Base-by-base conservation (phyloP, 2,797 vertebrate species). In the Calcarius lapponicus region DNA sequence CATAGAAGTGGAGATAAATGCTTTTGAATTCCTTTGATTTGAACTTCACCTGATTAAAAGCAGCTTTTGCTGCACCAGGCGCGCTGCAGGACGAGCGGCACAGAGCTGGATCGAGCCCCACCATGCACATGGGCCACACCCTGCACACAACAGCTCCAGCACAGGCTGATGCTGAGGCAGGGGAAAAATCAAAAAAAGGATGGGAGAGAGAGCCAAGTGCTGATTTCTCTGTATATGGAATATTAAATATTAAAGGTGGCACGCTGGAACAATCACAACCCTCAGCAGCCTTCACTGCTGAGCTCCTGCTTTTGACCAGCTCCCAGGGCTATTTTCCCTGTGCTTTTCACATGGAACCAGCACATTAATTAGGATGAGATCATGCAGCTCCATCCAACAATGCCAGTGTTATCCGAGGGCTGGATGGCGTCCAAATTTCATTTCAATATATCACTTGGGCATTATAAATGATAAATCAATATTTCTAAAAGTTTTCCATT, bases 391-490 rank as follows among this genome's bases (percentile, higher is more conserved):
- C 97, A 97, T 92, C 95, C 95, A 93, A 94, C 87, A 97, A 96
- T 91, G 93, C 92, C 96, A 97, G 85, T 94, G 96, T 96, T 97
- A 97, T 97, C 95, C 91, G 96, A 96, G 91, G 93, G 87, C 95
- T 98, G 98, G 98, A 97, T 67, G 38, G 60, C 90, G 89, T 98
- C 98, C 98, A 98, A 95, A 95, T 96, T 97, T 97, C 92, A 98
- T 98, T 98, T 98, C 98, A 97, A 98, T 98, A 98, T 95, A 97
- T 98, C 98, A 98, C 97, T 98, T 98, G 85, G 83, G 91, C 97
- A 98, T 98, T 98, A 98, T 97, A 98, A 98, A 98, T 98, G 98
- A 98, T 98, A 97, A 99, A 99, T 99, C 98, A 97, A 99, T 99
- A 98, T 94, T 98, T 98, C 97, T 98, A 97, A 98, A 98, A 98